Base-by-base conservation (phyloP, 1,140 invertebrate species). In the Sipha flava region DNA sequence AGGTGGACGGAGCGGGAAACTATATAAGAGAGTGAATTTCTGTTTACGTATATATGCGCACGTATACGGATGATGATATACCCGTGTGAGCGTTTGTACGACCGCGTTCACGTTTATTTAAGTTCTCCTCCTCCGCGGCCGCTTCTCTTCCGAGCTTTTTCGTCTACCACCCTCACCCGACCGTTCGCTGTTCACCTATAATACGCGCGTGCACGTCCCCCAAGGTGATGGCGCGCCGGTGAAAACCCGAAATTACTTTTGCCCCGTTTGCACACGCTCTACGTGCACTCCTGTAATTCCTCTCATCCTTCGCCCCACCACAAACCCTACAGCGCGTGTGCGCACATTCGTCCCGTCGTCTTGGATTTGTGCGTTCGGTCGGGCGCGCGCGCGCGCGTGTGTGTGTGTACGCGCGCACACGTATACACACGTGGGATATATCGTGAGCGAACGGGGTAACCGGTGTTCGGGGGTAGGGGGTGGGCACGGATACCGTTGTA, bases 171-270 rank as follows among this genome's bases (percentile, higher is more conserved):
- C 59, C 18, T 18, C 29, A n/a, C 18, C 34, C 31, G 3, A 31
- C 5, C 16, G 18, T 12, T 4, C 16, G 18, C 23, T 4, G 18
- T 12, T 18, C 31, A 31, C n/a, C n/a, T n/a, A n/a, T n/a, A n/a
- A n/a, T n/a, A n/a, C n/a, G n/a, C n/a, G n/a, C n/a, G n/a, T n/a
- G n/a, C n/a, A 40, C n/a, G 62, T 64, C 40, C 62, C 34, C n/a
- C 62, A 31, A 64, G 31, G 59, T n/a, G n/a, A 59, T 23, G 26
- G n/a, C n/a, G 37, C 12, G 37, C 18, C 31, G 49, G 72, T 21
- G 72, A 75, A 57, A 75, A 75, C 21, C 21, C 49, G n/a, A 57
- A 75, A 75, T 75, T 75, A 75, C 72, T 75, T 75, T 75, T 73
- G 47, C 70, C 23, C 14, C 43, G 23, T 37, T n/a, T n/a, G 37